Percentiles rank a stretch among this genome's conserved stretches.
phyloP scores from a whole-genome alignment of 2,797 vertebrate genomes.

The Pempheris klunzingeri region DNA sequence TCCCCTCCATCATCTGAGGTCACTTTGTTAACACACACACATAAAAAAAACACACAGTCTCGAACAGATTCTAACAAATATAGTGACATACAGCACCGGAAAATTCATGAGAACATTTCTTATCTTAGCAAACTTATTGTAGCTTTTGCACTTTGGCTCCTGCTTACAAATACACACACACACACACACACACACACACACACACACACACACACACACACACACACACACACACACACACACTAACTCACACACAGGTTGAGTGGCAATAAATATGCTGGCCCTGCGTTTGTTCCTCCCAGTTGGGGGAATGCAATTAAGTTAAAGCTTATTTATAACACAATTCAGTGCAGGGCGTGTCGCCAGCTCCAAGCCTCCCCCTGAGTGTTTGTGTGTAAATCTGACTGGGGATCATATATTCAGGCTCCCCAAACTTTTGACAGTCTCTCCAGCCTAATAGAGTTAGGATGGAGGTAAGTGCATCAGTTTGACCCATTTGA shows the following conservation, averaged over 20 bases:
- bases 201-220: slow-evolving; percentile 4
- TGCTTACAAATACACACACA: slow-evolving; percentile 32
- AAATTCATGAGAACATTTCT: slow-evolving; percentile 52
- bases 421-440: slow-evolving; percentile 53
- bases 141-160: slow-evolving; percentile 54
- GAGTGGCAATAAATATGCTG: slow-evolving; percentile 76
- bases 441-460: slow-evolving; percentile 51
- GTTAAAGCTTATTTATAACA: slow-evolving; percentile 80
- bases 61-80: slow-evolving; percentile 20
- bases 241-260: slow-evolving; percentile 44
- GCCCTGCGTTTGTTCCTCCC: slow-evolving; percentile 64
- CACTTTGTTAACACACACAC: slow-evolving; percentile 24
- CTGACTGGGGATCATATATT: slow-evolving; percentile 58
- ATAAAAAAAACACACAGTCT: slow-evolving; percentile 8
- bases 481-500: slow-evolving; percentile 50
- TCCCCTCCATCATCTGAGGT: slow-evolving; percentile 20
- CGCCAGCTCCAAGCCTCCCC: slow-evolving; percentile 36
- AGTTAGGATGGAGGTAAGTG: slow-evolving; percentile 46
- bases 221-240: slow-evolving; percentile 31
- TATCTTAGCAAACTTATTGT: slow-evolving; percentile 50
- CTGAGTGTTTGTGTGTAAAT: slow-evolving; percentile 67
- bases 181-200: slow-evolving; percentile 26
- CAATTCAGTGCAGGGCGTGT: slow-evolving; percentile 60
- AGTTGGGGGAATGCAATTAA: slow-evolving; percentile 74
- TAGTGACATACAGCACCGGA: slow-evolving; percentile 1